phyloP scores from a whole-genome alignment of 2,113 vertebrate genomes.

The Phalacrocorax brasilianus region DNA sequence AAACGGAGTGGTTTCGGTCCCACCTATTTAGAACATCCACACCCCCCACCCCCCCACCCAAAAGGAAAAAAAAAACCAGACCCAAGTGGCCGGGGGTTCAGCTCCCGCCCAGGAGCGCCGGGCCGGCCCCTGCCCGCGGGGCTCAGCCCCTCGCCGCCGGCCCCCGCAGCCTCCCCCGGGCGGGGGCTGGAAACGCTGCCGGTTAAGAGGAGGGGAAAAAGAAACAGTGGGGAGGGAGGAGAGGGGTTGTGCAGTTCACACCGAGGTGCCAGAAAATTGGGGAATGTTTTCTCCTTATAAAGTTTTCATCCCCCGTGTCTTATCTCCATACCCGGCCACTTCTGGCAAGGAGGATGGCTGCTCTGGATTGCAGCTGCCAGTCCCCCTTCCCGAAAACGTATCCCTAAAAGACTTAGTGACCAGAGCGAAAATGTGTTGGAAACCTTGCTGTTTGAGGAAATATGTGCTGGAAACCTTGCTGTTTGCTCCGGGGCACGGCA shows the following conservation, averaged over 20 bases:
- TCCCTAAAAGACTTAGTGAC: background rate
- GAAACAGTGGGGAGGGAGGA: background rate
- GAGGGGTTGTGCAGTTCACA: background rate
- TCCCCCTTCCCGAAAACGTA: background rate
- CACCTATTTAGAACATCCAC: background rate
- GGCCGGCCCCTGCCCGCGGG: background rate
- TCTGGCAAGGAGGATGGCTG: background rate
- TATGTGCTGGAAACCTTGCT: background rate
- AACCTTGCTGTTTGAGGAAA: background rate
- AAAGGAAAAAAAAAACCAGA: too few species aligned
- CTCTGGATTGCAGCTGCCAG: background rate
- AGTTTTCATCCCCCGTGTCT: background rate
- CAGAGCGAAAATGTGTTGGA: background rate
- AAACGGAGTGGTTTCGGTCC: background rate
- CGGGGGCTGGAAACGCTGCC: background rate
- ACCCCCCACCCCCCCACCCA: too few species aligned
- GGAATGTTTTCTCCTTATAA: constrained; percentile 55
- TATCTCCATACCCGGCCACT: background rate
- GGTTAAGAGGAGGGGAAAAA: background rate
- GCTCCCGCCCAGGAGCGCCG: too few species aligned
- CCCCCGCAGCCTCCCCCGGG: background rate
- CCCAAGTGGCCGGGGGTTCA: background rate
- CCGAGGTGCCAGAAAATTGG: background rate
- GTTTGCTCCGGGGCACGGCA: too few species aligned
- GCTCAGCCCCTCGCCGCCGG: too few species aligned